Evolutionary conservation across 2,797 vertebrate species (phyloP).

Genomic region (Tachyglossus aculeatus): DNA sequence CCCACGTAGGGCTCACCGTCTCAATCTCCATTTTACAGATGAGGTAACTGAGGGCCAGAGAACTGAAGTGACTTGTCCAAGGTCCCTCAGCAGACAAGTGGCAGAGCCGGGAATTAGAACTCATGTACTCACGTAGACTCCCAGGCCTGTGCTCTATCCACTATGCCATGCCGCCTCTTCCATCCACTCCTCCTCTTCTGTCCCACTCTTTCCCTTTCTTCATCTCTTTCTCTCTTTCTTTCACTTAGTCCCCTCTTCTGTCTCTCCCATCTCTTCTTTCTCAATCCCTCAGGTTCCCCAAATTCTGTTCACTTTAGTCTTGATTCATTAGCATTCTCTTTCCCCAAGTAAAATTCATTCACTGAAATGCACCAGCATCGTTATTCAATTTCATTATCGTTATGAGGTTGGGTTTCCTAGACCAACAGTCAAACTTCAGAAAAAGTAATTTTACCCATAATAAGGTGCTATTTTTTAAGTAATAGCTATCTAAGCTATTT

Average conservation of each 20-base stretch:
- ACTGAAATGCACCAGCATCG: no score
- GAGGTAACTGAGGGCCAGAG: background rate
- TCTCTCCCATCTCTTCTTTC: background rate
- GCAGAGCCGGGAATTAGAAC: background rate
- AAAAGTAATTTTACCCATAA: no score
- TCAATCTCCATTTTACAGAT: background rate
- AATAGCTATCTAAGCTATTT: slow-evolving; percentile 47
- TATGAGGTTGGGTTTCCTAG: no score
- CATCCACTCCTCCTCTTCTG: background rate
- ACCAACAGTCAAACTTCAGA: no score
- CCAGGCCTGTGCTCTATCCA: background rate
- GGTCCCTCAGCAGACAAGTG: background rate
- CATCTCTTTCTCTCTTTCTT: background rate
- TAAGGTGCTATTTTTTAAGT: no score
- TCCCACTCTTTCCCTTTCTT: background rate
- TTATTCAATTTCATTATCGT: no score
- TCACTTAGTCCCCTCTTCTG: background rate
- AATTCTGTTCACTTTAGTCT: no score
- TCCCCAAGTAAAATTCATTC: no score
- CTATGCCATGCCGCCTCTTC: background rate
- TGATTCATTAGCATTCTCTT: background rate
- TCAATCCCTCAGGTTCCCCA: no score
- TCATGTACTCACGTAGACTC: background rate
- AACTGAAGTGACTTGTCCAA: background rate
- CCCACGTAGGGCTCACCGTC: no score